phyloP scores from a whole-genome alignment of 2,888 invertebrate species.

The Melanargia galathea region DNA sequence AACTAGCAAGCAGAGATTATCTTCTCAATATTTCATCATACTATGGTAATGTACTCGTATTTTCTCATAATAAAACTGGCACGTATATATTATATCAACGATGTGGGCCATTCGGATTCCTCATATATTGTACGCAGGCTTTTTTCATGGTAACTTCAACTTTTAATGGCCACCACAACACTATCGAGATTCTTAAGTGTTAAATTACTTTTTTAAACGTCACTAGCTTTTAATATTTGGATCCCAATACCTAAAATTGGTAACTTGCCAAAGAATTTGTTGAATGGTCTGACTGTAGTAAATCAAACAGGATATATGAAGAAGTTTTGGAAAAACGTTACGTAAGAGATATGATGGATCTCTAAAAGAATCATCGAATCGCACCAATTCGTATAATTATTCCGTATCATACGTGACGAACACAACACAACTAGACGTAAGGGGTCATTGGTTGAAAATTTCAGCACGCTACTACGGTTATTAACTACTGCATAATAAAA shows the following conservation, averaged over 20 bases:
- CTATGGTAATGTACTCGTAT: not conserved
- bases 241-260: not conserved
- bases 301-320: not conserved
- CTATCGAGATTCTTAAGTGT: not conserved
- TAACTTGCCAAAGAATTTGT: constrained; percentile 5
- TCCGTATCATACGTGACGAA: not conserved
- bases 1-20: constrained; percentile 28
- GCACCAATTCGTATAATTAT: not conserved
- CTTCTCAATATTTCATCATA: constrained; percentile 32
- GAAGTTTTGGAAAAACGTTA: not conserved
- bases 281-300: not conserved
- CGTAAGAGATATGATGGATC: not conserved
- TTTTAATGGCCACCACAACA: not conserved
- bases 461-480: constrained; percentile 34
- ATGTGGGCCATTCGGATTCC: not conserved
- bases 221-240: not conserved
- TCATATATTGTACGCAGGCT: too few species aligned
- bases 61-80: constrained; percentile 17
- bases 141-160: too few species aligned
- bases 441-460: constrained; percentile 26
- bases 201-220: too few species aligned
- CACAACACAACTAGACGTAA: not conserved
- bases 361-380: not conserved
- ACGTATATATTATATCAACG: constrained; percentile 4
- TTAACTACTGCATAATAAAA: constrained; percentile 47